Evolutionary conservation across 2,113 vertebrate genomes (phyloP).

Genomic region (Tympanuchus pallidicinctus): DNA sequence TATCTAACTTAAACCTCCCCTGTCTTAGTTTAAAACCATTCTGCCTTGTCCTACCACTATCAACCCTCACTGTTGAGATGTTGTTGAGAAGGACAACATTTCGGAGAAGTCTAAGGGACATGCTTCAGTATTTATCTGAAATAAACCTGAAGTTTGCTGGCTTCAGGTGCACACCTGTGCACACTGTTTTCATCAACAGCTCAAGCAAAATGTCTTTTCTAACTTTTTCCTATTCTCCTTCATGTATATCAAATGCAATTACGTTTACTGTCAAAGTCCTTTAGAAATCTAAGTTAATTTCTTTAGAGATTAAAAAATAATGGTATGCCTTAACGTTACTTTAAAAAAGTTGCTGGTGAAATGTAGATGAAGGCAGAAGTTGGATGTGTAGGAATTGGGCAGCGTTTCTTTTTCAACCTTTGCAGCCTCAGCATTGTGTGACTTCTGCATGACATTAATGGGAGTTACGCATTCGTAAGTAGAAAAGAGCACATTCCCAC

Average conservation of each 20-base stretch:
- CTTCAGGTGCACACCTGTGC: neutral
- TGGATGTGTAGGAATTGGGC: neutral
- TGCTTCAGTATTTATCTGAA: neutral
- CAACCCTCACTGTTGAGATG: too few relatives aligned
- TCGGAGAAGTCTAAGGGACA: neutral
- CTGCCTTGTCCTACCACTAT: too few relatives aligned
- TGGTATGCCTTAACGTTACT: neutral
- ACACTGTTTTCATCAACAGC: neutral
- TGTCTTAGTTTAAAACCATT: too few relatives aligned
- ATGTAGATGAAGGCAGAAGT: neutral
- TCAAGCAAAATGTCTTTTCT: neutral
- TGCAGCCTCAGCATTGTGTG: neutral
- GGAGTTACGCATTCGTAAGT: slow-evolving; percentile 13
- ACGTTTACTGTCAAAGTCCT: neutral
- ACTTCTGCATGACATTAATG: neutral
- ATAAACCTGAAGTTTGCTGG: neutral
- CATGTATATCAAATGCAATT: neutral
- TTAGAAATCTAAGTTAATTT: neutral
- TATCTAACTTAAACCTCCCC: too few relatives aligned
- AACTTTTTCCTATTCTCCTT: neutral
- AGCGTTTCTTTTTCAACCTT: slow-evolving; percentile 10
- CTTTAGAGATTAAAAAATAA: neutral
- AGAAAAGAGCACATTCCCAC: slow-evolving; percentile 59
- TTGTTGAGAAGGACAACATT: neutral
- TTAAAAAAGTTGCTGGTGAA: slow-evolving; percentile 7